These are phyloP conservation scores for Xenopus laevis DNA, from an alignment of 2,113 vertebrate species.

Conservation along the genomic window DNA sequence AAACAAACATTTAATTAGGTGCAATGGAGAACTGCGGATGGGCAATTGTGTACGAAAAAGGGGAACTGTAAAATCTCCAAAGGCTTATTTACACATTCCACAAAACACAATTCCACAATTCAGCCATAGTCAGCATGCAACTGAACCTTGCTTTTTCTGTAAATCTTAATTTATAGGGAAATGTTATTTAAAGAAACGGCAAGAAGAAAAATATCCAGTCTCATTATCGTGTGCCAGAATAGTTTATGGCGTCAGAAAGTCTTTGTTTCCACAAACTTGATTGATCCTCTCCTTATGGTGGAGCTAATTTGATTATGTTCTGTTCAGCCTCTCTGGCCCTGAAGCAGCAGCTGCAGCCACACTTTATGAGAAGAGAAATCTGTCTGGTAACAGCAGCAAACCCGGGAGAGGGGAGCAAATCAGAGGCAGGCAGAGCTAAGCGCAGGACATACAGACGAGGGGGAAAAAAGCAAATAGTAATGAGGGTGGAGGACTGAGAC, in stretches of 20 bases:
- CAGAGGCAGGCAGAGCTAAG: constrained; percentile 1
- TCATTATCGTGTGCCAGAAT: constrained; percentile 2
- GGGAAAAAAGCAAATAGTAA: too few species aligned
- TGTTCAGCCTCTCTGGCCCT: constrained; percentile 5
- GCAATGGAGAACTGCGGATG: too few species aligned
- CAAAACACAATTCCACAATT: too few species aligned
- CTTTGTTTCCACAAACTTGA: constrained; percentile 16
- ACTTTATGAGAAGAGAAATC: constrained; percentile 30
- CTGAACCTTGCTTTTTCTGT: too few species aligned
- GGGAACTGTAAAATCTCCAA: too few species aligned
- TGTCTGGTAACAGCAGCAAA: constrained; percentile 30
- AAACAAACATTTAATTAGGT: too few species aligned
- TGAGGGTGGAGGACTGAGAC: too few species aligned
- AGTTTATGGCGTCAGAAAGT: constrained; percentile 9
- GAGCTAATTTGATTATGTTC: constrained; percentile 35
- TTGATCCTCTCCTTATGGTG: constrained; percentile 1
- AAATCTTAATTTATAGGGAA: too few species aligned
- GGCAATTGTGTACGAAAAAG: too few species aligned
- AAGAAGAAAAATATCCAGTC: not conserved
- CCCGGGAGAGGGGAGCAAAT: constrained; percentile 12
- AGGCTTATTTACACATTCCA: too few species aligned
- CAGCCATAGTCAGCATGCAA: too few species aligned
- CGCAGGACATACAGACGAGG: not conserved
- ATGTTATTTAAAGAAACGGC: too few species aligned
- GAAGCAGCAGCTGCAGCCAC: constrained; percentile 33